A percentile compares a stretch with the other conserved stretches of the same genome.
phyloP scores from a whole-genome alignment of 2,797 vertebrate species.

The Ptychadena robeensis region DNA sequence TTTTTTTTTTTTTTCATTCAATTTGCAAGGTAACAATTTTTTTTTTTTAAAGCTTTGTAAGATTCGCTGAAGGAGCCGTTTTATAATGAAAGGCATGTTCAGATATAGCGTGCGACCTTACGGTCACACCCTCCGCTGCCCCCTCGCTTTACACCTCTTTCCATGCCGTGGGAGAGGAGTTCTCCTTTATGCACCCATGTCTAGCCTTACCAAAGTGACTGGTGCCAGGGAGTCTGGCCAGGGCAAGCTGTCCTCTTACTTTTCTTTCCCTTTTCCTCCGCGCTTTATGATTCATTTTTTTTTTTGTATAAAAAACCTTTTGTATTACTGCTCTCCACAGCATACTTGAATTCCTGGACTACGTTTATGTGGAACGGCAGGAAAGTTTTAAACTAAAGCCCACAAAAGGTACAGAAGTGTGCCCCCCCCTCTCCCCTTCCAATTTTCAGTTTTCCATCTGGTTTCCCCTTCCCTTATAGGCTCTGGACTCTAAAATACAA shows the following conservation, averaged over 20 bases:
- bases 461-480: conserved; percentile 76
- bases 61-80: conserved; percentile 57
- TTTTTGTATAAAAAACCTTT: conserved; percentile 72
- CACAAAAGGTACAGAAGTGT: conserved; percentile 62
- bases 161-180: neutral
- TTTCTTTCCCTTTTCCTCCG: neutral
- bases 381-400: conserved; percentile 81
- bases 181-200: conserved; percentile 72
- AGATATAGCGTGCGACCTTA: conserved; percentile 61
- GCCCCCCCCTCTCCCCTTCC: conserved; percentile 9
- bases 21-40: neutral
- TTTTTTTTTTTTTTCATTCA: conserved; percentile 65
- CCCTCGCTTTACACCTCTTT: conserved; percentile 50
- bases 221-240: conserved; percentile 71
- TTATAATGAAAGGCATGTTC: conserved; percentile 60
- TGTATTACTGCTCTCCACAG: conserved; percentile 82
- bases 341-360: conserved; percentile 77
- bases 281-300: neutral
- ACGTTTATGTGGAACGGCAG: conserved; percentile 78
- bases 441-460: conserved; percentile 73
- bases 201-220: conserved; percentile 81
- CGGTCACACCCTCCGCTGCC: conserved; percentile 61
- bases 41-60: conserved; percentile 51
- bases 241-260: conserved; percentile 40
- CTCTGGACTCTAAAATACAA: conserved; percentile 91